Base-by-base conservation (phyloP, 2,888 invertebrate species). In the Diaperis boleti region DNA sequence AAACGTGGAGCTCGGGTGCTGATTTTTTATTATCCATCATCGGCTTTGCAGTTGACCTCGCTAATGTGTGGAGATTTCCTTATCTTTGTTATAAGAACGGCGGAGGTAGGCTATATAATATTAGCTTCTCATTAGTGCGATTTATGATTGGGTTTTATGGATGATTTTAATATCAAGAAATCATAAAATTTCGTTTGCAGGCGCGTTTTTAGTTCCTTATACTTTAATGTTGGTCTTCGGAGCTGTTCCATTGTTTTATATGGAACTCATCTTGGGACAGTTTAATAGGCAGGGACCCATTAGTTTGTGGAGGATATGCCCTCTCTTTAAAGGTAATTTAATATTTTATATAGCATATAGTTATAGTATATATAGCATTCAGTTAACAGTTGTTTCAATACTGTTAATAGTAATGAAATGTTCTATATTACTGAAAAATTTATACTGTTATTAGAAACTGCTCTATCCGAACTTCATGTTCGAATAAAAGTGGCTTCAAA, bases 21-120 rank as follows among this genome's bases (percentile, higher is more conserved):
- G 92, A 93, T 79, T 92, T 93, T 78, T 84, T 93, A 7, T 85
- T 93, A 31, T 92, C 92, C 65, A 92, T 93, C 77, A 92, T 93
- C 69, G 92, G 92, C 1, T 93, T 93, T 73, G 92, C 93, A 0
- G 92, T 93, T 26, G 93, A 93, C 79, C 82, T 94, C 69, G 92
- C 92, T 54, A 94, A 94, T 75, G 92, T 94, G n/a, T 93, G 92
- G 93, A 83, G 92, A 64, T 92, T 92, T 79, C 91, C 91, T 33
- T 91, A 91, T 77, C 85, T 91, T 31, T 91, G 91, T 81, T 92
- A 91, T 79, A 87, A 88, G 74, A 91, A 92, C 77, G 91, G 91
- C 1, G 91, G 91, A 74, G 91, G 91, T 90, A 52, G 37, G 52
- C 20, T 35, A 37, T 52, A 52, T 52, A 52, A 37, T 29, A 31